phyloP scores from a whole-genome alignment of 1,140 invertebrate genomes.

The Periplaneta americana region DNA sequence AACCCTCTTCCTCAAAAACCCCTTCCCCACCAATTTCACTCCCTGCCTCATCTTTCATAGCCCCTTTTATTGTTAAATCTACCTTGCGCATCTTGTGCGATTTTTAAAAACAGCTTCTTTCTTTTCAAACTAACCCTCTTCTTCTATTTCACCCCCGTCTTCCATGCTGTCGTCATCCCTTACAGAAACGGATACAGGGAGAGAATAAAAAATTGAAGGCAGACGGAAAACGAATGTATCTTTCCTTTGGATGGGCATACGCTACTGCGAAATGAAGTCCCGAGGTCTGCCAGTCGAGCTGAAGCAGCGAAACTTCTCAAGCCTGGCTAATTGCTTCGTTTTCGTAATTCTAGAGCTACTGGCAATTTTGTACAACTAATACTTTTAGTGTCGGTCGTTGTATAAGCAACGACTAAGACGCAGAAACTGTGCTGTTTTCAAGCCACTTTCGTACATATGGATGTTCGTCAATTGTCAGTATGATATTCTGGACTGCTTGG shows the following conservation, averaged over 20 bases:
- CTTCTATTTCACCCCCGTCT: not conserved
- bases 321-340: too few relatives aligned
- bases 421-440: too few relatives aligned
- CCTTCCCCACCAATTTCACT: not conserved
- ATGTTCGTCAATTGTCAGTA: too few relatives aligned
- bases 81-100: conserved; percentile 1
- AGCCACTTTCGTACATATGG: too few relatives aligned
- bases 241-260: not conserved
- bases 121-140: not conserved
- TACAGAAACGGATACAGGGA: not conserved
- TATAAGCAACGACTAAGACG: too few relatives aligned
- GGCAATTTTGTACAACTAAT: too few relatives aligned
- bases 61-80: conserved; percentile 9
- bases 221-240: conserved; percentile 1
- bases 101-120: conserved; percentile 4
- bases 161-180: not conserved
- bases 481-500: too few relatives aligned
- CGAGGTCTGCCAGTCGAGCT: not conserved
- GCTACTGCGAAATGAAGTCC: not conserved
- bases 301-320: too few relatives aligned
- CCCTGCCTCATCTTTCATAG: conserved; percentile 1
- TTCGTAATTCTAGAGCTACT: too few relatives aligned
- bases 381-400: too few relatives aligned
- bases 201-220: conserved; percentile 5
- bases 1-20: not conserved